A percentile compares a stretch with the other conserved stretches of the same genome.
Conservation (phyloP, 2,888 invertebrate species). For the Acheta domesticus region DNA sequence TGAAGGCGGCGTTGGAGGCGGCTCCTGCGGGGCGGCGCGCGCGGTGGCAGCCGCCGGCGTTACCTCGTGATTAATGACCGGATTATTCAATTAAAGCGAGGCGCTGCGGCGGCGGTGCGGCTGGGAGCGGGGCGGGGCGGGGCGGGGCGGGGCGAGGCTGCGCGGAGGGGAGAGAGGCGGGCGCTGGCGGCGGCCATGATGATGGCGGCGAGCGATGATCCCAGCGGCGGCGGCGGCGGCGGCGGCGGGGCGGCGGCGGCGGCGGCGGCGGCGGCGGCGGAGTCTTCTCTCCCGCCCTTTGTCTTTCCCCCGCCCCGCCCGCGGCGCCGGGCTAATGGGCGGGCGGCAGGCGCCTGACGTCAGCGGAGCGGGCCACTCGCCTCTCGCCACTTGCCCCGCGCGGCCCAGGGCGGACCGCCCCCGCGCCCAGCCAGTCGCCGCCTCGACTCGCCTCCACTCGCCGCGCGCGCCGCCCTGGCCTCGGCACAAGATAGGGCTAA, state of each 20-base stretch:
- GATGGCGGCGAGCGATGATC: not conserved
- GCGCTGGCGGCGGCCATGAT: not conserved
- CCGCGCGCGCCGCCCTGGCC: too few species aligned
- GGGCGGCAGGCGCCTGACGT: constrained; percentile 27
- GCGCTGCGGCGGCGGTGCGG: not conserved
- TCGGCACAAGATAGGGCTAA: too few species aligned
- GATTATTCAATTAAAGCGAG: constrained; percentile 34
- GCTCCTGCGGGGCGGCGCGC: not conserved
- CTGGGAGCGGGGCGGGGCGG: not conserved
- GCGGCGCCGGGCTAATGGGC: constrained; percentile 30
- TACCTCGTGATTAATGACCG: constrained; percentile 34
- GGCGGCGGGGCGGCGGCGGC: not conserved
- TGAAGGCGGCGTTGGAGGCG: not conserved
- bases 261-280: not conserved
- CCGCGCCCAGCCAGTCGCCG: not conserved
- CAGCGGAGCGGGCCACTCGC: not conserved
- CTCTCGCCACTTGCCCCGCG: not conserved
- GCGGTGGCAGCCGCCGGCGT: constrained; percentile 21
- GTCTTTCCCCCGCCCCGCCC: constrained; percentile 21
- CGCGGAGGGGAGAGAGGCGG: too few species aligned
- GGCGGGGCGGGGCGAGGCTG: not conserved
- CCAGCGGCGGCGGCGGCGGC: not conserved
- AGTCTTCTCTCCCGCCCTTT: constrained; percentile 20
- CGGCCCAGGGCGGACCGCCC: not conserved
- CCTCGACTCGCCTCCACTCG: not conserved